phyloP scores from a whole-genome alignment of 1,140 invertebrate species.

The Vanessa tameamea region DNA sequence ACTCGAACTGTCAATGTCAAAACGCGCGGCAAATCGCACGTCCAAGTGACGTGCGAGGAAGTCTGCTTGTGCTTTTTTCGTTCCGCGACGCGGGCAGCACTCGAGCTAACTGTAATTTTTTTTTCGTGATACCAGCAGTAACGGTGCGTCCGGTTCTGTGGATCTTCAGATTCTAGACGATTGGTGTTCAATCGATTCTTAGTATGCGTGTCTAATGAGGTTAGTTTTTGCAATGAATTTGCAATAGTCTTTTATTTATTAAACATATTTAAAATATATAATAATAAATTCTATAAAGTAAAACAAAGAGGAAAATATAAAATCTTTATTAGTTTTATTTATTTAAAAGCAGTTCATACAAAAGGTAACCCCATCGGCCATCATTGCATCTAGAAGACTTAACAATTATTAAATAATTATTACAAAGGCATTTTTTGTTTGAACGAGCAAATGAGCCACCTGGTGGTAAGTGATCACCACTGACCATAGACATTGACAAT shows the following conservation, averaged over 20 bases:
- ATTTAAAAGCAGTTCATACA: no score
- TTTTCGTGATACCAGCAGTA: conserved; percentile 71
- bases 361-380: no score
- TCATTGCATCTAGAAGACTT: no score
- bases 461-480: no score
- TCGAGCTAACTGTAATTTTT: conserved; percentile 71
- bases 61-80: conserved; percentile 73
- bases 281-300: not conserved
- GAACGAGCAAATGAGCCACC: no score
- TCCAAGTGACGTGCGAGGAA: conserved; percentile 63
- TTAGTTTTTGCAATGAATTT: conserved; percentile 38
- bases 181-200: conserved; percentile 47
- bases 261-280: not conserved
- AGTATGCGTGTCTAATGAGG: conserved; percentile 47
- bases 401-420: no score
- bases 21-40: conserved; percentile 62
- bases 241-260: not conserved
- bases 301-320: no score
- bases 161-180: conserved; percentile 49
- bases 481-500: no score
- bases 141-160: conserved; percentile 67
- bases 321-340: no score
- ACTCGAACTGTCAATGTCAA: conserved; percentile 64
- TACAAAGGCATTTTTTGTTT: no score
- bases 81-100: conserved; percentile 56